Conservation (phyloP, 2,113 vertebrate species). For the human (Homo sapiens) region GRCh38 chr7:70757501-70758000, state of each 20-base stretch:
- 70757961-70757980: no score
- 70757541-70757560: not conserved
- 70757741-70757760: not conserved
- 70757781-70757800: not conserved
- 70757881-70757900: no score
- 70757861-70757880: no score
- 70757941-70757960: no score
- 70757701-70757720: not conserved
- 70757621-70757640: not conserved
- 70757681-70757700: not conserved
- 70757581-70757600: not conserved
- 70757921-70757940: no score
- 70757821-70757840: no score
- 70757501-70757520: not conserved
- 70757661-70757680: not conserved
- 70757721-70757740: not conserved
- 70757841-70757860: no score
- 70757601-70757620: not conserved
- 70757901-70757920: no score
- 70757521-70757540: not conserved
- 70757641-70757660: not conserved
- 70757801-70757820: no score
- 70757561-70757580: not conserved
- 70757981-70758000: no score
- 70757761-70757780: not conserved